Base-by-base conservation (phyloP, 2,797 vertebrate genomes). In the Acomys russatus region DNA sequence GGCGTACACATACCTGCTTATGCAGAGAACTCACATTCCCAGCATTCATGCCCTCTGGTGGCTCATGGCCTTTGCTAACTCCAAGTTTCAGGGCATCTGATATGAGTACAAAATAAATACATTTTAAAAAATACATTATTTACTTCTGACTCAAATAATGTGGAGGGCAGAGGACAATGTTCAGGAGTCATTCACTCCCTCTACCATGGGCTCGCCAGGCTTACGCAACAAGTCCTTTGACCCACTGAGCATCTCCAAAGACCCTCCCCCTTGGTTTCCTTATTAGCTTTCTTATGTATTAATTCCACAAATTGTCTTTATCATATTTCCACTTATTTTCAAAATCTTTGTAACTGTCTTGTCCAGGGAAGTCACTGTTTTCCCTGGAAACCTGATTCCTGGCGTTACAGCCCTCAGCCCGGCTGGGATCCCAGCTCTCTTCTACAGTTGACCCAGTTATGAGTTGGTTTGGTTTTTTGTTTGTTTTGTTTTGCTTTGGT, bases 181-280 rank as follows among this genome's bases (percentile, higher is more conserved):
- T 61, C n/a, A 15, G 12, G 22, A 63, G 12, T 82, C n/a, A 9
- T 35, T 25, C 7, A 9, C 22, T 63, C 44, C 25, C 8, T 30
- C 56, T 1, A 44, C 44, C 44, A 44, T 44, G 4, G 44, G 44
- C 44, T 44, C 4, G 44, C 44, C 44, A 44, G 44, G 44, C 44
- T 44, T 44, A 44, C 44, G 44, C 44, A 44, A 4, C 7, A 77
- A 44, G 74, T 4, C 4, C n/a, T 73, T 51, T 9, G 25, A 59
- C n/a, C 56, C 64, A 76, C 44, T 8, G 25, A 38, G 14, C 25
- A 87, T 80, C 22, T 38, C 80, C 9, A 1, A 30, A 30, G 63
- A 22, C 80, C 80, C 25, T 79, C 35, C 82, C 82, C 76, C 74
- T 82, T 25, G 25, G 82, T 68, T 73, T 90, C 86, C 86, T 95